Evolutionary conservation across 1,140 invertebrate species (phyloP).

Genomic region (Teleogryllus occipitalis): DNA sequence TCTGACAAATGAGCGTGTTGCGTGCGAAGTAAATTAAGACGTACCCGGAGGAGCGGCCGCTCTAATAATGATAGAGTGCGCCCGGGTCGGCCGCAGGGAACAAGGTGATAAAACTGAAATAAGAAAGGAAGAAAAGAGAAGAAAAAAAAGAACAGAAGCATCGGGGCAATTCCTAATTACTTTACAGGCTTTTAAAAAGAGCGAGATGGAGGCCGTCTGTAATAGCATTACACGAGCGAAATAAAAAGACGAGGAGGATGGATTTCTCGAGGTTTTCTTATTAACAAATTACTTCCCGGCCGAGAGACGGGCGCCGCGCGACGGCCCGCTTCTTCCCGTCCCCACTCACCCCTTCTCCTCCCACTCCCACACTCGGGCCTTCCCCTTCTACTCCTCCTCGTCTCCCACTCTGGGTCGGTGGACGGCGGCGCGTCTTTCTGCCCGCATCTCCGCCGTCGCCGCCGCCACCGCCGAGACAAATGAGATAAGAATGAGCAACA

Average conservation of each 20-base stretch:
- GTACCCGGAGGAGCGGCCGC: conserved; percentile 12
- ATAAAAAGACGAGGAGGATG: background rate
- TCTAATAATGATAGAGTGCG: conserved; percentile 14
- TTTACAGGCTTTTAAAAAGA: conserved; percentile 5
- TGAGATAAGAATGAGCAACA: background rate
- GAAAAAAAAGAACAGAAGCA: background rate
- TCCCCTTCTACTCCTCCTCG: background rate
- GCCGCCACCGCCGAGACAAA: background rate
- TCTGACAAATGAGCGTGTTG: conserved; percentile 23
- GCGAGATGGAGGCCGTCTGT: background rate
- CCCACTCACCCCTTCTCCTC: background rate
- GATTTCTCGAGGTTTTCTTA: conserved; percentile 4
- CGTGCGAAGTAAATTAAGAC: conserved; percentile 22
- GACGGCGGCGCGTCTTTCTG: background rate
- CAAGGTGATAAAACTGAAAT: conserved; percentile 18
- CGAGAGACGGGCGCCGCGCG: background rate
- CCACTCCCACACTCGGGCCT: background rate
- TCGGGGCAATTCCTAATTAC: conserved; percentile 1
- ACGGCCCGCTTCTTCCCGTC: background rate
- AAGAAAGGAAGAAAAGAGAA: conserved; percentile 10
- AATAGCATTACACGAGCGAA: background rate
- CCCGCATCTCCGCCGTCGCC: background rate
- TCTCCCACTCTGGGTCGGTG: background rate
- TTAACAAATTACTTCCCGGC: background rate
- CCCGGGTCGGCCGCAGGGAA: conserved; percentile 6